These are phyloP conservation scores for Polymixis lichenea DNA, from an alignment of 2,888 invertebrate genomes.

Conservation along the genomic window DNA sequence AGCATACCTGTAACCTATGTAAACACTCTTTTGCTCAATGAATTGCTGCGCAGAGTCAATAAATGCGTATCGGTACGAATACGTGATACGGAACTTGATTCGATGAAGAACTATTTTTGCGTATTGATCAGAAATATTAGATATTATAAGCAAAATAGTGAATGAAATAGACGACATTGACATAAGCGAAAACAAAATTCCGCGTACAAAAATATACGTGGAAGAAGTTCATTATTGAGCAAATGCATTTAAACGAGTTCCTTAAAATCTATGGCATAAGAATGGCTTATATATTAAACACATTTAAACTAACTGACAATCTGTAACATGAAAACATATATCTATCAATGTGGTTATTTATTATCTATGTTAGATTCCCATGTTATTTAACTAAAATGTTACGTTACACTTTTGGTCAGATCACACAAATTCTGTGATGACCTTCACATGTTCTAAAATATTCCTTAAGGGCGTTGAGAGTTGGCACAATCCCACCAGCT, in stretches of 20 bases:
- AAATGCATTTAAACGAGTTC: constrained; percentile 25
- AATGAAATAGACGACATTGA: background rate
- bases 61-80: constrained; percentile 57
- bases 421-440: background rate
- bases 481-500: background rate
- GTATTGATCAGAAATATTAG: background rate
- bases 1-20: background rate
- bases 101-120: constrained; percentile 1
- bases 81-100: constrained; percentile 3
- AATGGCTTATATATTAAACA: constrained; percentile 26
- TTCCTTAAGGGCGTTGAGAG: background rate
- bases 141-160: background rate
- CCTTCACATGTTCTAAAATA: background rate
- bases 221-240: constrained; percentile 5
- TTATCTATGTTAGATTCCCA: background rate
- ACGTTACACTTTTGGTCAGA: background rate
- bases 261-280: constrained; percentile 6
- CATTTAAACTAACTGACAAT: constrained; percentile 16
- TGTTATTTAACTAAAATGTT: background rate
- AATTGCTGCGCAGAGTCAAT: constrained; percentile 19
- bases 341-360: constrained; percentile 12
- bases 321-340: background rate
- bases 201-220: background rate
- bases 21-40: background rate
- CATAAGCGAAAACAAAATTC: too few relatives aligned